Percentiles rank a stretch among this genome's conserved stretches.
Conservation (phyloP, 2,797 vertebrate species). For the Etheostoma nigrum region DNA sequence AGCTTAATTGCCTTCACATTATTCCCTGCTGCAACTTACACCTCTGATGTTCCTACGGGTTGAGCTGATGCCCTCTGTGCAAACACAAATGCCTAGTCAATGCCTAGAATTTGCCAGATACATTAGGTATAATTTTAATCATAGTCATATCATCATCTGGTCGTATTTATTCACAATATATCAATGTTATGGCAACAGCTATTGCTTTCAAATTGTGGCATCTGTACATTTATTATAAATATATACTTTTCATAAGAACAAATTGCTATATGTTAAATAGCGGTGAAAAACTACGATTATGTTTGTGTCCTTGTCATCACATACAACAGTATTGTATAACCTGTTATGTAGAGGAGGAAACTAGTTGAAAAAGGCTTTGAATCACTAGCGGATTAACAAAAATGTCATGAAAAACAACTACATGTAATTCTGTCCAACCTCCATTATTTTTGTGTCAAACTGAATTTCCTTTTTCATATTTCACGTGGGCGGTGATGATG, state of each 20-base stretch:
- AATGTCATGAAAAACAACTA: not conserved
- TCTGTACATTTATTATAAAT: not conserved
- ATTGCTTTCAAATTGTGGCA: not conserved
- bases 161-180: not conserved
- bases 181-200: not conserved
- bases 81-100: constrained; percentile 19
- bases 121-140: not conserved
- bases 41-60: constrained; percentile 22
- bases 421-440: not conserved
- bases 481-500: constrained; percentile 37
- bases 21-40: constrained; percentile 36
- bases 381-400: not conserved
- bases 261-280: not conserved
- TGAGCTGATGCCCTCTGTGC: constrained; percentile 27
- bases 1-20: constrained; percentile 52
- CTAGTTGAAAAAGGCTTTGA: not conserved
- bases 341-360: not conserved
- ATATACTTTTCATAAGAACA: not conserved
- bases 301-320: not conserved
- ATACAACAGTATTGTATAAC: not conserved
- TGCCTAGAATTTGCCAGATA: not conserved
- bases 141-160: too few relatives aligned
- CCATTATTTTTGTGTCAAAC: constrained; percentile 39
- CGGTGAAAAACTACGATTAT: not conserved
- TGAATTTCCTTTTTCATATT: constrained; percentile 37